phyloP scores from a whole-genome alignment of 2,113 vertebrate genomes.

The Capricornis sumatraensis region DNA sequence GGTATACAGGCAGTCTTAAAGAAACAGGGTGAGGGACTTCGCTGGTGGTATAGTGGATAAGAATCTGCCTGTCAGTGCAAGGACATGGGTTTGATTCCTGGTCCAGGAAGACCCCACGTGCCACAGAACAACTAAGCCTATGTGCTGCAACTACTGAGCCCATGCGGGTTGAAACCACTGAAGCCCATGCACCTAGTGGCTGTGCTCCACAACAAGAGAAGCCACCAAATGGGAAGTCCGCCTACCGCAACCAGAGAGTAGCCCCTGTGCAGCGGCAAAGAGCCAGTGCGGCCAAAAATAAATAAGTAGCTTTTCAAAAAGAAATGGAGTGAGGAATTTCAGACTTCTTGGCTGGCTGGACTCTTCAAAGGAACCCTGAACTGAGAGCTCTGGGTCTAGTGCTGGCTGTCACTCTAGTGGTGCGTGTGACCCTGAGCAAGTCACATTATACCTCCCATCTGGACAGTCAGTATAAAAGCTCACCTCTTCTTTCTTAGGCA shows the following conservation, averaged over 20 bases:
- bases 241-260: not conserved
- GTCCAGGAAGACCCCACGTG: not conserved
- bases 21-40: not conserved
- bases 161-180: not conserved
- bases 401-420: not conserved
- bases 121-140: not conserved
- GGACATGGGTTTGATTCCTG: not conserved
- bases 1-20: not conserved
- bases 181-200: not conserved
- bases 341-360: not conserved
- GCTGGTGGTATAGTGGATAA: not conserved
- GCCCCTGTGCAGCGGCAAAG: fast-evolving
- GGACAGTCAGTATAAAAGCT: not conserved
- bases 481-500: not conserved
- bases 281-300: not conserved
- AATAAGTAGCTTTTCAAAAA: not conserved
- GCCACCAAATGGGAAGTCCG: fast-evolving
- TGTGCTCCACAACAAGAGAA: not conserved
- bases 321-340: not conserved
- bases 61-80: not conserved
- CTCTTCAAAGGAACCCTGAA: not conserved
- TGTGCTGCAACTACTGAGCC: not conserved
- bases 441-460: not conserved
- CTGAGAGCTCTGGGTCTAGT: not conserved
- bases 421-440: not conserved